Evolutionary conservation across 2,113 vertebrate species (phyloP).

Genomic region (Ellobius talpinus): DNA sequence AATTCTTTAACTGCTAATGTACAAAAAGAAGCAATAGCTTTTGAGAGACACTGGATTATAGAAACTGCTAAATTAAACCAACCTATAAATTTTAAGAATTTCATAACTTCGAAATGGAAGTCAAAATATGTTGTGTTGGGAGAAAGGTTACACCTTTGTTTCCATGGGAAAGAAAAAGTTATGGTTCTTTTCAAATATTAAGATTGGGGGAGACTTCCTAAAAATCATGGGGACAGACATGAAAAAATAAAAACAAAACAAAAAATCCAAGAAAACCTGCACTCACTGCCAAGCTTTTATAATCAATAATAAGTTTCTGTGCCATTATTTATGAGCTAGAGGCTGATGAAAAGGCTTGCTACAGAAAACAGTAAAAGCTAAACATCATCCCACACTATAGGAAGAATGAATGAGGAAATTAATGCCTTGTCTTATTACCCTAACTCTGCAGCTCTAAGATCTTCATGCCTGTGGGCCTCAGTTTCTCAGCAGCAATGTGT

Average conservation of each 20-base stretch:
- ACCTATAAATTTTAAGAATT: neutral
- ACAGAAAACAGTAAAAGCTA: neutral
- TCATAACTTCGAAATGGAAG: neutral
- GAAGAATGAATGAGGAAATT: neutral
- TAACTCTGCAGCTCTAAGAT: neutral
- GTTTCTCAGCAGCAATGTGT: conserved; percentile 41
- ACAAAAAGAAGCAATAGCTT: neutral
- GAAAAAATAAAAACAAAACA: neutral
- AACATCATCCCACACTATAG: neutral
- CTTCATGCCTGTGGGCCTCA: neutral
- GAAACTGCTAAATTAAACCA: neutral
- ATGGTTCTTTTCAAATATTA: neutral
- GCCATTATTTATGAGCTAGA: neutral
- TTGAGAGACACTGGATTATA: neutral
- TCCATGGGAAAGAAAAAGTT: neutral
- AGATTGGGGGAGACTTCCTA: neutral
- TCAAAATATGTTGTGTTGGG: neutral
- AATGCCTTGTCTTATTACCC: neutral
- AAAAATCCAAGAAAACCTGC: neutral
- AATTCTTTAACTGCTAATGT: neutral
- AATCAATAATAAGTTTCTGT: neutral
- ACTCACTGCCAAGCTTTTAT: neutral
- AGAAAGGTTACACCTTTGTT: neutral
- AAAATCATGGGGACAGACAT: neutral
- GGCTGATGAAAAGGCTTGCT: neutral